Conservation (phyloP, 2,797 vertebrate species). For the Alcedo quadribrachys region DNA sequence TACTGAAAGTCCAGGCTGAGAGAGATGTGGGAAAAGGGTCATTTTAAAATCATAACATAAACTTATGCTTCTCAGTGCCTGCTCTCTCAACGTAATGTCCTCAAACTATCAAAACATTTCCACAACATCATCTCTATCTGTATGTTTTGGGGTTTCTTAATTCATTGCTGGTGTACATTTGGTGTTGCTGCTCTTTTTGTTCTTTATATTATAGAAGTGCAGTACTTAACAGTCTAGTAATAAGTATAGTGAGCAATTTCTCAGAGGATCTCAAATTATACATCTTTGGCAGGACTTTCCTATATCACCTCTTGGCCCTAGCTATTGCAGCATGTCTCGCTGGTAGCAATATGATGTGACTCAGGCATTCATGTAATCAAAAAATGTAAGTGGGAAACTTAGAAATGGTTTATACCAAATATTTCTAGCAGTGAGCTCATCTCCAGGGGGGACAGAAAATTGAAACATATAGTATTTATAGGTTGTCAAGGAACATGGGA, state of each 20-base stretch:
- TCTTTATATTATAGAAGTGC: neutral
- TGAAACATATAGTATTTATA: neutral
- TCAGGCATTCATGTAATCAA: neutral
- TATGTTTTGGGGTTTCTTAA: neutral
- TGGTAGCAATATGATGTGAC: neutral
- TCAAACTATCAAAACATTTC: constrained; percentile 11
- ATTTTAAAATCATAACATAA: neutral
- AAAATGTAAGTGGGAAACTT: neutral
- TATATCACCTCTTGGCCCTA: neutral
- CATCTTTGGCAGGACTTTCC: neutral
- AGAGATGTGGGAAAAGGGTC: neutral
- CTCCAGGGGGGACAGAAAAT: neutral
- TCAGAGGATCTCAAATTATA: neutral
- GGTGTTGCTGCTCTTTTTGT: neutral
- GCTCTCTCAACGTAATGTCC: neutral
- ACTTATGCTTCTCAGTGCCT: constrained; percentile 3
- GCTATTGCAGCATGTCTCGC: neutral
- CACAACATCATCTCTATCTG: neutral
- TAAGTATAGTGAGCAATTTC: neutral
- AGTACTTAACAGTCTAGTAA: neutral
- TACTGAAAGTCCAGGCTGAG: neutral
- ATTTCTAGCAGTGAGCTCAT: neutral
- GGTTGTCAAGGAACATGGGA: neutral
- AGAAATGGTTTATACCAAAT: neutral
- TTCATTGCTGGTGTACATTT: neutral